Evolutionary conservation across 2,113 vertebrate genomes (phyloP), one percentile per base, ranked within the genome.

Genomic region (Elaphurus davidianus): DNA sequence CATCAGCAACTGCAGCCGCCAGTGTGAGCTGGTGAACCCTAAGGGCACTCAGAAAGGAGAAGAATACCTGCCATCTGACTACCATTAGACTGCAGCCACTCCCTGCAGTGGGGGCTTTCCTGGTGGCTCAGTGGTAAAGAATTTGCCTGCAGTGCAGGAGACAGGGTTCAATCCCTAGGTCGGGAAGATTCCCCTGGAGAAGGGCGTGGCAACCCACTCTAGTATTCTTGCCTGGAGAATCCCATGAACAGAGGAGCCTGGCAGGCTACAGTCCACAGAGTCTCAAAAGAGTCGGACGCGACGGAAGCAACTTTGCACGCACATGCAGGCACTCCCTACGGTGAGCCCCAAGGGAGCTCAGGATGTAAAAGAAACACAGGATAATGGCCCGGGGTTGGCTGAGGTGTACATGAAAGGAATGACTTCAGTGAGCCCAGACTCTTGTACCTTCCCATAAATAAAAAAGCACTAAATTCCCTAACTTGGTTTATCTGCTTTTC

Each of bases 271-370:
- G n/a, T 71, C 67, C n/a, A 40, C 11, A 40, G 5, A 0, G 5
- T 40, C 67, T 23, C 67, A 25, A 40, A 40, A 71, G 67, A 40
- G 67, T 74, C 23, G 19, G 36, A 40, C 10, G 13, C 0, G 0
- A 40, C n/a, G 23, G 67, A 74, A 74, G n/a, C 67, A 13, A 13
- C 36, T 74, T 40, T 6, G n/a, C n/a, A 13, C 2, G 1, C n/a
- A 40, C 9, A 40, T 23, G 11, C 67, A 23, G 19, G 2, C n/a
- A 74, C 67, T 74, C 36, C 64, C 19, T 6, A 40, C 0, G 0
- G 36, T 74, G 67, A 74, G 36, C 67, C 67, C n/a, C 67, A 74
- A 23, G n/a, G 19, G 19, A 74, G 67, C 10, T 74, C 67, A 74
- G 10, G n/a, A 40, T 40, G 11, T 25, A 6, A 40, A 40, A 74